Conservation (phyloP, 2,888 invertebrate genomes). For the Cephus pygmeus region DNA sequence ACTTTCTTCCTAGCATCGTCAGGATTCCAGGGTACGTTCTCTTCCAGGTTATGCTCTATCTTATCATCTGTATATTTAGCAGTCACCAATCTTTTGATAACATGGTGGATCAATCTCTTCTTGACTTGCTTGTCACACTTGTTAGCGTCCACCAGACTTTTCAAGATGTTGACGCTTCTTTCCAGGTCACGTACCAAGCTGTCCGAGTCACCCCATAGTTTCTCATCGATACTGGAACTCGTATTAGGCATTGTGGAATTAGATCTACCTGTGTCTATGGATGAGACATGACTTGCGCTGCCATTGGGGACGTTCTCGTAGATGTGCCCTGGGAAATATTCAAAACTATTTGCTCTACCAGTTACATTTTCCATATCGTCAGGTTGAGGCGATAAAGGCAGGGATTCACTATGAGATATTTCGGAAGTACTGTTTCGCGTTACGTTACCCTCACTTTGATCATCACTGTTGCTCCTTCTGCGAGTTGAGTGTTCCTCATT, state of each 20-base stretch:
- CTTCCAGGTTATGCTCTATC: slow-evolving; percentile 57
- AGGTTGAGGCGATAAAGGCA: slow-evolving; percentile 38
- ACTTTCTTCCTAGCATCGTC: slow-evolving; percentile 59
- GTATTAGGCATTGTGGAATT: slow-evolving; percentile 62
- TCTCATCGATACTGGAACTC: slow-evolving; percentile 60
- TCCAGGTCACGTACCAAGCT: slow-evolving; percentile 72
- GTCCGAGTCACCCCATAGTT: slow-evolving; percentile 62
- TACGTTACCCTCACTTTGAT: slow-evolving; percentile 49
- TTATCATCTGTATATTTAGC: slow-evolving; percentile 72
- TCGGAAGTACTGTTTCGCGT: slow-evolving; percentile 58
- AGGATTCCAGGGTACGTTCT: slow-evolving; percentile 66
- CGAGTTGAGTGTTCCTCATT: slow-evolving; percentile 7
- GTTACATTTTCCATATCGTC: slow-evolving; percentile 59
- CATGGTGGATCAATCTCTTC: slow-evolving; percentile 73
- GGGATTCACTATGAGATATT: slow-evolving; percentile 44
- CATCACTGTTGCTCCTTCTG: slow-evolving; percentile 36
- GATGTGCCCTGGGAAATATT: slow-evolving; percentile 71
- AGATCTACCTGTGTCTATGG: slow-evolving; percentile 54
- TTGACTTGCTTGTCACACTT: slow-evolving; percentile 72
- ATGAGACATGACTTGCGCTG: slow-evolving; percentile 53
- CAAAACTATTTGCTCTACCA: slow-evolving; percentile 76
- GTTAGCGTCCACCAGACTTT: slow-evolving; percentile 71
- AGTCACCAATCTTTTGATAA: slow-evolving; percentile 72
- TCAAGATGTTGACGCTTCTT: slow-evolving; percentile 72
- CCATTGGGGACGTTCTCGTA: slow-evolving; percentile 68